Percentiles rank a stretch among this genome's conserved stretches.
phyloP scores from a whole-genome alignment of 1,140 invertebrate species.

The Hyposmocoma kahamanoa region DNA sequence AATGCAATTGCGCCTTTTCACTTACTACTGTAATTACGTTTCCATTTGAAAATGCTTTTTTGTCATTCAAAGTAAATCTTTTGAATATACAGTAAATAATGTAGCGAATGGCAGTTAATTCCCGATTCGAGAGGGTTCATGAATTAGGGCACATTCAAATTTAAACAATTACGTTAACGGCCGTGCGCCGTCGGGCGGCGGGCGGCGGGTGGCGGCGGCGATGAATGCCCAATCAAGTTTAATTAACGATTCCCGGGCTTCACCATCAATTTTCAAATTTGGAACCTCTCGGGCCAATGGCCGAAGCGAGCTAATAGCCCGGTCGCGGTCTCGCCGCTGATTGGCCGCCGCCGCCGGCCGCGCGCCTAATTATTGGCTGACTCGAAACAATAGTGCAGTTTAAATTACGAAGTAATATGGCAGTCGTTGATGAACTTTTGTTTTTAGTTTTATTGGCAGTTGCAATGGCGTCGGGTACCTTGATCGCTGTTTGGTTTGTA shows the following conservation, averaged over 20 bases:
- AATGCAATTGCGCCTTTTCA: no score
- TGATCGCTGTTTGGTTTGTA: neutral
- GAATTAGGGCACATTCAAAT: no score
- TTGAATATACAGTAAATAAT: no score
- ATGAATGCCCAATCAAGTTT: constrained; percentile 25
- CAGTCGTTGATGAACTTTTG: constrained; percentile 23
- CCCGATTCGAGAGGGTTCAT: no score
- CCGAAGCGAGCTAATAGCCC: constrained; percentile 18
- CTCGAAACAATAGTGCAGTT: constrained; percentile 31
- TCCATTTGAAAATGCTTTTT: no score
- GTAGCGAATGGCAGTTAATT: no score
- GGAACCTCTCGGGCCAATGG: constrained; percentile 17
- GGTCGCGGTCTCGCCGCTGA: constrained; percentile 25
- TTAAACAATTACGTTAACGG: no score
- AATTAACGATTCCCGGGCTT: constrained; percentile 22
- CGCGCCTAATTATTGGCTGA: constrained; percentile 43
- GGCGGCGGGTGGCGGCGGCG: constrained; percentile 7
- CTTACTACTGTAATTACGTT: no score
- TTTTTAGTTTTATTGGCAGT: constrained; percentile 32
- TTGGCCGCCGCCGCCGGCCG: constrained; percentile 24
- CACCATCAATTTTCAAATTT: constrained; percentile 22
- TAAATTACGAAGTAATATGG: constrained; percentile 35
- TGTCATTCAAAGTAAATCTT: no score
- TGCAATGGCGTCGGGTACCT: constrained; percentile 14
- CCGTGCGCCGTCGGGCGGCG: no score